Percentiles rank a stretch among this genome's conserved stretches.
phyloP scores from a whole-genome alignment of 2,113 vertebrate genomes.

The Callorhinus ursinus region DNA sequence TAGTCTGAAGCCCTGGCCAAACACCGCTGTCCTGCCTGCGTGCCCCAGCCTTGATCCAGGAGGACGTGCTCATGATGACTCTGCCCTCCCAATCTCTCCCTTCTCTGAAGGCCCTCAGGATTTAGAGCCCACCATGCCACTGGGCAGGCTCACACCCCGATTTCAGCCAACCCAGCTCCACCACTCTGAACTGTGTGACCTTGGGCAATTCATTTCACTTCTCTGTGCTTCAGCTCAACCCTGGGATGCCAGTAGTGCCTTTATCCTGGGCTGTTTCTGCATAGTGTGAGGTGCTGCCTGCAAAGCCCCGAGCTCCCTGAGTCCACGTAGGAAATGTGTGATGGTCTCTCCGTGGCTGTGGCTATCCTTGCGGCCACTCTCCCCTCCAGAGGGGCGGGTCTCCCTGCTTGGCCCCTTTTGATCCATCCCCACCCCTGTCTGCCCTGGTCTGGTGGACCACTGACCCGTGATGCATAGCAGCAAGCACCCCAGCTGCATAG shows the following conservation, averaged over 20 bases:
- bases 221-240: neutral
- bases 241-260: neutral
- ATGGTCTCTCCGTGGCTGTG: neutral
- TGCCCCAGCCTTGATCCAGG: neutral
- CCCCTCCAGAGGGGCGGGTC: neutral
- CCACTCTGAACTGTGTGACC: neutral
- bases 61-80: neutral
- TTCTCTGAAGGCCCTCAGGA: neutral
- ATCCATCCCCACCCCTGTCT: accelerated
- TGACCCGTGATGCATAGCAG: neutral
- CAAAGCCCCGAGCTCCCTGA: accelerated
- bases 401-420: neutral
- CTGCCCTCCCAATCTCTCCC: neutral
- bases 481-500: neutral
- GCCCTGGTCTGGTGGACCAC: neutral
- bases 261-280: neutral
- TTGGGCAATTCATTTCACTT: neutral
- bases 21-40: accelerated
- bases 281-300: accelerated
- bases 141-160: neutral
- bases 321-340: accelerated
- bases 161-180: neutral
- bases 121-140: neutral
- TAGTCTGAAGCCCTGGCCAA: neutral
- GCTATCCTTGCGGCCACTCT: neutral